phyloP scores from a whole-genome alignment of 2,113 vertebrate genomes.

The Aramus guarauna region DNA sequence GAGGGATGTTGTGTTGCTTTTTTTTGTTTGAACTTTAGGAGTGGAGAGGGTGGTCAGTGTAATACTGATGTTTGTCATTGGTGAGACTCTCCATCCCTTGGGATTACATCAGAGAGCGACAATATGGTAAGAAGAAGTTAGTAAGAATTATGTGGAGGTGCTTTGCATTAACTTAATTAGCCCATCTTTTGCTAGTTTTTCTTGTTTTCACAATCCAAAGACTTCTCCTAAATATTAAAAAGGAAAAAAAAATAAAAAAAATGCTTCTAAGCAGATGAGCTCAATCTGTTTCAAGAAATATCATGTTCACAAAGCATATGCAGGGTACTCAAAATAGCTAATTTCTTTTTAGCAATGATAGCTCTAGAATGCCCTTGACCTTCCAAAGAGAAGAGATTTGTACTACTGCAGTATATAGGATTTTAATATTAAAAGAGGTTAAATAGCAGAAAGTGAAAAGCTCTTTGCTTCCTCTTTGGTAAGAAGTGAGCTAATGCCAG shows the following conservation, averaged over 20 bases:
- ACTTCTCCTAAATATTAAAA: not conserved
- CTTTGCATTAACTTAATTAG: not conserved
- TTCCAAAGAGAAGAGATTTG: conserved; percentile 33
- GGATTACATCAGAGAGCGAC: not conserved
- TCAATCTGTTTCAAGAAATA: conserved; percentile 30
- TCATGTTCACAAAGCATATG: not conserved
- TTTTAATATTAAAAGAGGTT: conserved; percentile 63
- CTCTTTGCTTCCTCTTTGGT: conserved; percentile 39
- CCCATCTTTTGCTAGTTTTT: not conserved
- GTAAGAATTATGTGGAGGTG: not conserved
- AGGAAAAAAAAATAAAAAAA: not conserved
- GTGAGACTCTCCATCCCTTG: not conserved
- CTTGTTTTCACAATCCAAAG: not conserved
- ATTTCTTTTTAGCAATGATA: conserved; percentile 8
- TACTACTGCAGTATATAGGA: not conserved
- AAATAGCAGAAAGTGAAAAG: conserved; percentile 56
- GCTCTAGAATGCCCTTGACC: conserved; percentile 49
- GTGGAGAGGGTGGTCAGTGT: not conserved
- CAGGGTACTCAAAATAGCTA: not conserved
- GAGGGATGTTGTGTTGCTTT: not conserved
- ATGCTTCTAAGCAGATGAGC: not conserved
- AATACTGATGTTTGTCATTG: not conserved
- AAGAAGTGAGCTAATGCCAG: conserved; percentile 54
- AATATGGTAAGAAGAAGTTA: not conserved
- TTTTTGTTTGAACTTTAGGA: not conserved